Evolutionary conservation across 64 coral and sea anemone species (phyloP), one percentile per base, ranked within the genome.

Genomic region (Acropora tenuis): DNA sequence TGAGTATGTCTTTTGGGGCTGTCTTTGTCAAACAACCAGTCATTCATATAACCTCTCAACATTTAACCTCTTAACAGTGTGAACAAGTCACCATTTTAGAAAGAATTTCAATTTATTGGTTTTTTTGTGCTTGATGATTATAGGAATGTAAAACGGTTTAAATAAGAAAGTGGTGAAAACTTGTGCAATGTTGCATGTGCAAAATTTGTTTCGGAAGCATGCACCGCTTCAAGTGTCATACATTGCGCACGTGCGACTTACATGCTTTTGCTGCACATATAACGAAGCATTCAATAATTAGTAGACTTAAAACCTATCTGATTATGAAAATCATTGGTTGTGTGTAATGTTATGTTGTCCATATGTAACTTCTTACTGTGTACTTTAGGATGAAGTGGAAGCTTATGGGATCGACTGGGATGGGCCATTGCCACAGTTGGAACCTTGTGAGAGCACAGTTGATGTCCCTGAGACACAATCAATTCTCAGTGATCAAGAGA

Each of bases 401-500:
- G 73, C 73, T 75, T 75, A 75, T 75, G 73, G 73, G 73, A 43
- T 75, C 73, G 18, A 75, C 73, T 75, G 73, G 73, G 19, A 75
- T 75, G 73, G 73, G 73, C 73, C 73, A 41, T 75, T 75, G 73
- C 73, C 73, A 75, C 73, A 75, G 73, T 41, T 75, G 73, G 73
- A 75, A 75, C 73, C 73, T 75, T 41, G 73, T 75, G 73, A 75
- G 73, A 75, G 73, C 20, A 75, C 73, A 42, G 73, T 75, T 75
- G 18, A 75, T 75, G 19, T 75, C 73, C 81, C 81, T 45, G 81
- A 84, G 81, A 84, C 81, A 67, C 81, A 84, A 84, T 84, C 81
- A 84, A 41, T 68, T 84, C 81, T 84, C 81, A 84, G 81, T 84
- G 81, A 84, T 84, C 59, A 84, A 84, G 81, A 84, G 81, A 43